Evolutionary conservation across 2,113 vertebrate genomes (phyloP), one percentile per base, ranked within the genome.

Genomic region (Upupa epops): DNA sequence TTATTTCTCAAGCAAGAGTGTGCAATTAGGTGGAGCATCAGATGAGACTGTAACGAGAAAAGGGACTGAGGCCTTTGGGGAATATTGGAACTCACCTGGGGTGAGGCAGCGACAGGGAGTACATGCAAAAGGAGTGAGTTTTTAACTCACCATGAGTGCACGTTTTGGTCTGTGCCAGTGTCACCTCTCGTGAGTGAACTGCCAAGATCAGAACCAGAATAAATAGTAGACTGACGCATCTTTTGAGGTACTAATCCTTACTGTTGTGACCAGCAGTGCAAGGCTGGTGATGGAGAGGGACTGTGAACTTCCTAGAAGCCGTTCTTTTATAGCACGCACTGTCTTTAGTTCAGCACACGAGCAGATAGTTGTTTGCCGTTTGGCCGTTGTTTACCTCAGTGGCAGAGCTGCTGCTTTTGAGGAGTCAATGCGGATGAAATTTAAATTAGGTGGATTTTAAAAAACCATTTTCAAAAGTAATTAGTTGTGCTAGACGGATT

Each of bases 401-500:
- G 59, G 28, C 64, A 96, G 83, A 93, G 72, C 94, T 94, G 82
- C 92, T 96, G 59, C 75, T 89, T 94, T 96, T 96, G 94, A 96
- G 68, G 55, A 90, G 96, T 96, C 51, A 37, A 81, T 13, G 49
- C 92, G 89, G 91, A 83, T 93, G 76, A 94, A 96, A 97, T 97
- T 96, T 96, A 96, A 96, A 97, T 96, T 77, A 97, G 94, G 72
- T 93, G 65, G 34, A 72, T 96, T 97, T 97, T 94, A 79, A 93
- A 97, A 97, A 97, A 73, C 90, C 83, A 75, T 96, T 97, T 97
- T 97, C 83, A 88, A 96, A 97, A 96, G 88, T 97, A 98, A 96
- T 98, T 97, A 97, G 94, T 96, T 95, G 92, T 94, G 69, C 91
- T 95, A 90, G 81, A 92, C 96, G 90, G 95, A 93, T 94, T 92